phyloP scores from a whole-genome alignment of 2,113 vertebrate genomes.

The Buteo buteo region DNA sequence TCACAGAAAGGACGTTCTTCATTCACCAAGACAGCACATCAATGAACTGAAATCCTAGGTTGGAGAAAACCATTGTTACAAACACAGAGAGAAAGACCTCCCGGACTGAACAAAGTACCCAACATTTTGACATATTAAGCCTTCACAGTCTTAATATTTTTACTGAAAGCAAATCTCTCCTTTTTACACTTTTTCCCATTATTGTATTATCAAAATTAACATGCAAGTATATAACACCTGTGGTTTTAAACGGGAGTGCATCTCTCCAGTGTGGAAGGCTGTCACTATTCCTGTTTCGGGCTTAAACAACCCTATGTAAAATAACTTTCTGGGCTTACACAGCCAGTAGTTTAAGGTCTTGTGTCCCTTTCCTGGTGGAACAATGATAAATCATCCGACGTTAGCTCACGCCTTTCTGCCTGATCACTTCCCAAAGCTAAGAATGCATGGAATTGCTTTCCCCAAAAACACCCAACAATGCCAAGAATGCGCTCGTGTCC shows the following conservation, averaged over 20 bases:
- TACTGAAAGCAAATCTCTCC: background rate
- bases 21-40: background rate
- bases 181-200: background rate
- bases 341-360: background rate
- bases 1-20: background rate
- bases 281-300: background rate
- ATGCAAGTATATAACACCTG: background rate
- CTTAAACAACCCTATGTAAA: background rate
- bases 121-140: background rate
- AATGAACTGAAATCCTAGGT: background rate
- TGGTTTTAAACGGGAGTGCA: background rate
- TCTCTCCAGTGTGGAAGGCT: background rate
- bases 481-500: slow-evolving; percentile 20
- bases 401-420: slow-evolving; percentile 45
- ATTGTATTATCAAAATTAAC: background rate
- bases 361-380: slow-evolving; percentile 5
- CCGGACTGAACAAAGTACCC: background rate
- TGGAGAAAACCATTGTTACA: background rate
- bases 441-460: slow-evolving; percentile 36
- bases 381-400: background rate
- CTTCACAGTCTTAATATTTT: background rate
- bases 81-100: slow-evolving; percentile 37
- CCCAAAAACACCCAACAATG: background rate
- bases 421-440: slow-evolving; percentile 54
- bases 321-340: background rate